Evolutionary conservation across 2,888 invertebrate genomes (phyloP).

Genomic region (Gari tellinella): DNA sequence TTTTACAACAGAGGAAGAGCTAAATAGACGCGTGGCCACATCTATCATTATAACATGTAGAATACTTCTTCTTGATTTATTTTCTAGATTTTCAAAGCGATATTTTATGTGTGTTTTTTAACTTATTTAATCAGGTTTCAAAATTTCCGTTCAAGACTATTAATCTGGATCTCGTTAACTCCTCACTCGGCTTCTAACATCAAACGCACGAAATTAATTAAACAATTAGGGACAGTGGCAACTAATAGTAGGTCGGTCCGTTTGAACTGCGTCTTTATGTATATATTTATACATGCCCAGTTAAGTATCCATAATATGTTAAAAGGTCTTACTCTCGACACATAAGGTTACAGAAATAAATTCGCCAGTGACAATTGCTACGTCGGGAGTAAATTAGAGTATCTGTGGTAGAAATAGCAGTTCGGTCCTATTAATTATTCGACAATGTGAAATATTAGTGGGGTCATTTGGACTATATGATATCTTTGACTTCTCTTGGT

Average conservation of each 20-base stretch:
- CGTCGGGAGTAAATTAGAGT: conserved; percentile 40
- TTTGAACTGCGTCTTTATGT: conserved; percentile 41
- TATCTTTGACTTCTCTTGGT: conserved; percentile 14
- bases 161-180: conserved; percentile 43
- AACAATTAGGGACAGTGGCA: conserved; percentile 16
- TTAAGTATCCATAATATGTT: conserved; percentile 11
- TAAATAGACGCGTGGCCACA: too few relatives aligned
- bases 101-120: background rate
- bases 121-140: background rate
- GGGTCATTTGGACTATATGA: conserved; percentile 22
- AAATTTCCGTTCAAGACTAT: conserved; percentile 2
- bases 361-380: conserved; percentile 6
- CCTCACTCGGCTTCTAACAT: conserved; percentile 14
- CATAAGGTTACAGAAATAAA: conserved; percentile 37
- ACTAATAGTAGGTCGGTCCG: conserved; percentile 47
- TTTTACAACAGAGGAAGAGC: too few relatives aligned
- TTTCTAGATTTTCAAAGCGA: too few relatives aligned
- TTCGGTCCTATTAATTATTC: conserved; percentile 39
- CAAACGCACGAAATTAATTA: conserved; percentile 47
- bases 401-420: conserved; percentile 14
- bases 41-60: too few relatives aligned
- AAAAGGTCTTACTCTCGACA: conserved; percentile 10
- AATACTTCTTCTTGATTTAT: too few relatives aligned
- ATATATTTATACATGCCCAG: conserved; percentile 18
- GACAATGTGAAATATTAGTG: conserved; percentile 14